Base-by-base conservation (phyloP, 2,888 invertebrate species). In the Ormia ochracea region DNA sequence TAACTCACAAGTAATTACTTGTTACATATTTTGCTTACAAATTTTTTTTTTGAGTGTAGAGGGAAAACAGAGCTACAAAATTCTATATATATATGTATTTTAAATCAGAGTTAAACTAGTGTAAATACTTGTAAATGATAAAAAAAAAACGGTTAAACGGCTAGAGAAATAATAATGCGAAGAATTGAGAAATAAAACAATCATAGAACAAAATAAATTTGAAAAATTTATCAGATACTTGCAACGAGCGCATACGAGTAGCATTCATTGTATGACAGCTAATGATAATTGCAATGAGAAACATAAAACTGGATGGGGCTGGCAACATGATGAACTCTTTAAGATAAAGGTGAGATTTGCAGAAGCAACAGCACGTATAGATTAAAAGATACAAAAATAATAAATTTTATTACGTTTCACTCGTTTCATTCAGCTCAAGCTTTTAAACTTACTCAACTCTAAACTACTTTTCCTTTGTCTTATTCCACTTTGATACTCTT, bases 281-380 rank as follows among this genome's bases (percentile, higher is more conserved):
- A 65, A 63, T 48, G 33, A 48, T 59, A 43, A 61, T 45, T 63
- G 54, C n/a, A 33, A 63, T 52, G 58, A 65, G 54, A 33, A 65
- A 28, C 14, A 21, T 36, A 21, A 48, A 43, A 48, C 19, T 23
- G 17, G 7, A 45, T 75, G 41, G n/a, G n/a, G 38, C 28, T 74
- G 23, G 23, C 31, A 43, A 12, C 12, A 72, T 36, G 61, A 75
- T 66, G 70, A 75, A 70, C 69, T 74, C 65, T 48, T n/a, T 41
- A 14, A 66, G 75, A 80, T 75, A 75, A 80, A 75, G 66, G 70
- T 75, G 79, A 75, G 54, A 72, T 68, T 52, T 70, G 76, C 66
- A 75, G 69, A 50, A 80, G 80, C 80, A 72, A 72, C 56, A 68
- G 28, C 79, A 75, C 79, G 79, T 79, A 61, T 17, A 70, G 75